phyloP scores from a whole-genome alignment of 2,888 invertebrate species.

The Tetrapedia diversipes region DNA sequence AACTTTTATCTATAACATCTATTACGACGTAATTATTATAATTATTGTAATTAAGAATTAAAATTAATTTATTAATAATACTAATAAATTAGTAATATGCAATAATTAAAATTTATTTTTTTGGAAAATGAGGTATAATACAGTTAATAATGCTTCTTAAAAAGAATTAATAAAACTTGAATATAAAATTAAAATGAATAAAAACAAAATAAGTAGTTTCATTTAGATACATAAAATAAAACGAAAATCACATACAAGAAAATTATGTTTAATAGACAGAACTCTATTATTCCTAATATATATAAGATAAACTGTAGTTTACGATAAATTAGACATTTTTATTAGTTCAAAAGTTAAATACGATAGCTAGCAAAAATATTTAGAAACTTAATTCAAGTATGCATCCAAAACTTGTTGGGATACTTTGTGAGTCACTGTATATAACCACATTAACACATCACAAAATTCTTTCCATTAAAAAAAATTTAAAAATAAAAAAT shows the following conservation, averaged over 20 bases:
- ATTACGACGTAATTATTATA: no score
- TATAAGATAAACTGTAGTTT: no score
- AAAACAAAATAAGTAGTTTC: background rate
- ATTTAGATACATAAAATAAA: background rate
- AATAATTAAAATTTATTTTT: conserved; percentile 1
- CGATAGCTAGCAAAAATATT: background rate
- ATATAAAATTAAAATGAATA: background rate
- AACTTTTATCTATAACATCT: background rate
- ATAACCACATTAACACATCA: conserved; percentile 52
- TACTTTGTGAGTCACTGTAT: conserved; percentile 57
- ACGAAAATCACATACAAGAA: conserved; percentile 6
- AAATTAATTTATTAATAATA: background rate
- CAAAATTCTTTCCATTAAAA: conserved; percentile 21
- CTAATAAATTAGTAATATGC: background rate
- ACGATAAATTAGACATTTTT: no score
- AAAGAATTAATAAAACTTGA: background rate
- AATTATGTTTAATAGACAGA: conserved; percentile 8
- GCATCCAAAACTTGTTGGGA: conserved; percentile 28
- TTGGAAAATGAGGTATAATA: no score
- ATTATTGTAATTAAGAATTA: background rate
- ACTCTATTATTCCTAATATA: background rate
- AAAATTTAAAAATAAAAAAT: conserved; percentile 22
- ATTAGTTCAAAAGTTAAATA: no score
- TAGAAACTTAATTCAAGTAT: conserved; percentile 13
- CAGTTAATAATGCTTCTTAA: background rate